Base-by-base conservation (phyloP, 64 coral and sea anemone genomes). In the Astreopora myriophthalma region DNA sequence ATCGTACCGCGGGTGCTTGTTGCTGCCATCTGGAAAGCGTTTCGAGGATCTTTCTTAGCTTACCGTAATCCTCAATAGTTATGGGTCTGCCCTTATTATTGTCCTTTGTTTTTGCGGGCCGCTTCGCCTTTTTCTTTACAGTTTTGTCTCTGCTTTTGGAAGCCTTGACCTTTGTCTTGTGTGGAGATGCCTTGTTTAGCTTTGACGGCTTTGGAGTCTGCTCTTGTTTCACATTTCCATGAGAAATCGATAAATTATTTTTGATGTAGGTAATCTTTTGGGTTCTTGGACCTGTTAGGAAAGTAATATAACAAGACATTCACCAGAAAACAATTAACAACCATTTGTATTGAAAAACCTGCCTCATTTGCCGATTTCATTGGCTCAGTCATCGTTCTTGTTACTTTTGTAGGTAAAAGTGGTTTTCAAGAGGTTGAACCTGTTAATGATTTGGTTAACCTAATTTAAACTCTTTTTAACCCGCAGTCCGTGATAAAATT, bases 221-320 rank as follows among this genome's bases (percentile, higher is more conserved):
- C 17, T 34, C 6, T 34, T 6, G 30, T 30, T 81, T 34, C 3
- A 17, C 16, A 26, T 29, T 57, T 55, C 2, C 6, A 6, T 58
- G 27, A 10, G 48, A 17, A 11, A 1, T 81, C n/a, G 5, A 3
- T n/a, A 49, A 30, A 20, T 55, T 62, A 22, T 81, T 81, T 81
- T 62, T 62, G 5, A 33, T 31, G 10, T 36, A 81, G 78, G 78
- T 81, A 14, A 81, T 81, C 78, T 61, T 55, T 81, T 81, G 78
- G 6, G 32, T 37, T 31, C 78, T 81, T 23, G 30, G 14, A 61
- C 51, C 49, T 61, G 32, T 57, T 35, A 23, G 46, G 33, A 32
- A 38, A 34, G 5, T 3, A 64, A 64, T 17, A 64, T 26, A 10
- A 24, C 5, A 3, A 64, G 6, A 3, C n/a, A 64, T 3, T 11